Evolutionary conservation across 2,113 vertebrate genomes (phyloP).

Genomic region (Scomber japonicus): DNA sequence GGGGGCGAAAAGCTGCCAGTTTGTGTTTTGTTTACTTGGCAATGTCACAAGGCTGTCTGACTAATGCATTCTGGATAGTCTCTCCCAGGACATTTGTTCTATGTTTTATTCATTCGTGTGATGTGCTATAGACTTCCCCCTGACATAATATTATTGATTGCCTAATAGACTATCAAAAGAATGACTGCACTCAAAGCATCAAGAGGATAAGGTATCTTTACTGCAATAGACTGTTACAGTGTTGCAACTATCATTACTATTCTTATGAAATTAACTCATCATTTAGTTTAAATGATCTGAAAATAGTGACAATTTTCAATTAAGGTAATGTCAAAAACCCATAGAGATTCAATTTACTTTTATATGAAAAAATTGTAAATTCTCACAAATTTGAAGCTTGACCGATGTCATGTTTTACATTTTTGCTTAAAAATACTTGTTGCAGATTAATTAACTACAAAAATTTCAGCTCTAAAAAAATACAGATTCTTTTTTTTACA

Average conservation of each 20-base stretch:
- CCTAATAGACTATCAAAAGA: slow-evolving; percentile 74
- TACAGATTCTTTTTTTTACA: background rate
- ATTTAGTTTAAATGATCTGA: background rate
- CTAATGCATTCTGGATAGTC: slow-evolving; percentile 77
- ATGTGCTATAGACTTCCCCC: slow-evolving; percentile 73
- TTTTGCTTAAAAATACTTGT: background rate
- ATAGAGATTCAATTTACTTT: background rate
- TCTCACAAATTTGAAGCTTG: too few relatives aligned
- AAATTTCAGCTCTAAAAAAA: background rate
- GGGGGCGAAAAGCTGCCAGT: slow-evolving; percentile 67
- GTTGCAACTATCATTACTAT: too few relatives aligned
- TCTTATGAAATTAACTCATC: background rate
- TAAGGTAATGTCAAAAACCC: background rate
- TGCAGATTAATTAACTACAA: background rate
- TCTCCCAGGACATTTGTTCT: slow-evolving; percentile 75
- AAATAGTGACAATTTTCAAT: background rate
- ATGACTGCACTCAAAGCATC: slow-evolving; percentile 52
- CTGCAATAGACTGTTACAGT: background rate
- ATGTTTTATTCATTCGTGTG: slow-evolving; percentile 78
- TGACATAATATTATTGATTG: slow-evolving; percentile 78
- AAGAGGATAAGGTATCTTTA: slow-evolving; percentile 32
- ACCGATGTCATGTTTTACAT: background rate
- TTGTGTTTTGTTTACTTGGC: slow-evolving; percentile 81
- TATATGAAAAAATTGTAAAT: too few relatives aligned
- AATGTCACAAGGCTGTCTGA: slow-evolving; percentile 73